phyloP scores from a whole-genome alignment of 2,888 invertebrate genomes.

The Melipona bicolor region DNA sequence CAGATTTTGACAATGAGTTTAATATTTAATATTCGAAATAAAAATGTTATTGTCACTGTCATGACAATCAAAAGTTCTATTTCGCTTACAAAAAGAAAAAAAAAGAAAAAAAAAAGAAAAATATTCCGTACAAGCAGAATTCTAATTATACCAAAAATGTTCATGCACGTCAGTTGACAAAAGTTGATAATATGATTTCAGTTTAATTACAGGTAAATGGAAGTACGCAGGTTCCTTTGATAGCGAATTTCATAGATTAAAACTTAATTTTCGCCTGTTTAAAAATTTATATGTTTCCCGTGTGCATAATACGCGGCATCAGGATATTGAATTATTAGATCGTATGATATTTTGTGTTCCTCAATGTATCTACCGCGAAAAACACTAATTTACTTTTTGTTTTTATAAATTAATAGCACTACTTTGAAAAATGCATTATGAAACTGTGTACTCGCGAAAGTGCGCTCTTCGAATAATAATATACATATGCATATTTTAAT shows the following conservation, averaged over 20 bases:
- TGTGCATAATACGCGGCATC: background rate
- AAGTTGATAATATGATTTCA: constrained; percentile 8
- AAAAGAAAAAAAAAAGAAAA: background rate
- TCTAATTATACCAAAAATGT: background rate
- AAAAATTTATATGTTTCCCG: constrained; percentile 11
- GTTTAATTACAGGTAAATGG: constrained; percentile 5
- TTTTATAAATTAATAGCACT: constrained; percentile 5
- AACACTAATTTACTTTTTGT: constrained; percentile 29
- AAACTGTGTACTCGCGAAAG: background rate
- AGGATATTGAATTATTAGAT: constrained; percentile 6
- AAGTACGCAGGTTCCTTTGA: background rate
- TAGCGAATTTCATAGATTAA: constrained; percentile 1
- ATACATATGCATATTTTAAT: constrained; percentile 6
- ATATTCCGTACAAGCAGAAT: background rate
- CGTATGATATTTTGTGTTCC: background rate
- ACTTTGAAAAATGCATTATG: constrained; percentile 5
- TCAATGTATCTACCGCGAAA: constrained; percentile 2
- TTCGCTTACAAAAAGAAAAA: background rate
- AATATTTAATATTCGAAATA: background rate
- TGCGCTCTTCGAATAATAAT: background rate
- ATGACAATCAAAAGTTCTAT: background rate
- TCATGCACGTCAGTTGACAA: background rate
- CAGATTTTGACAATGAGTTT: background rate
- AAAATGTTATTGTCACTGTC: background rate
- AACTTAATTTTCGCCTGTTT: constrained; percentile 6